A percentile compares a stretch with the other conserved stretches of the same genome.
Evolutionary conservation across 2,113 vertebrate species (phyloP).

Genomic region (Hydrolagus affinis): DNA sequence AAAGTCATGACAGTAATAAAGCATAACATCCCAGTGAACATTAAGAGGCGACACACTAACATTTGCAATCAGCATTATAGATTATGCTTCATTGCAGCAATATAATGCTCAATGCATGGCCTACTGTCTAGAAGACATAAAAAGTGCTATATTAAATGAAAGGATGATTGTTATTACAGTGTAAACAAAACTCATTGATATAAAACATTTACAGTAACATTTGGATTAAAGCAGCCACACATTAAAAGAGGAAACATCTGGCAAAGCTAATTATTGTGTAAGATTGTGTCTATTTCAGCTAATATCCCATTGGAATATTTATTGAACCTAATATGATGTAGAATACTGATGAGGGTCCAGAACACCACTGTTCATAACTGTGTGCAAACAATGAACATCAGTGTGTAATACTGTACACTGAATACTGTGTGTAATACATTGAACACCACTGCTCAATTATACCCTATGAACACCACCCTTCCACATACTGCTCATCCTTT

Average conservation of each 20-base stretch:
- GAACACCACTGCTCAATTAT: not conserved
- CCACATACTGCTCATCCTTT: not conserved
- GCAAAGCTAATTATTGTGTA: slow-evolving; percentile 1
- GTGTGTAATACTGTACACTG: not conserved
- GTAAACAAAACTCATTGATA: not conserved
- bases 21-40: not conserved
- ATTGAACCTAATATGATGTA: not conserved
- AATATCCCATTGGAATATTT: not conserved
- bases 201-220: not conserved
- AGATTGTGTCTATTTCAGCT: not conserved
- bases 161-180: too few species aligned
- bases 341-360: too few species aligned
- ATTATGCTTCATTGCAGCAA: not conserved
- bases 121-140: too few species aligned
- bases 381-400: not conserved
- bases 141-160: too few species aligned
- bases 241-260: not conserved
- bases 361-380: not conserved
- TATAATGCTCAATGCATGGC: not conserved
- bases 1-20: not conserved
- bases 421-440: not conserved
- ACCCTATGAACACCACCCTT: not conserved
- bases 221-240: not conserved
- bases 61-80: not conserved
- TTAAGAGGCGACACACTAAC: not conserved